Conservation (phyloP, 2,797 vertebrate genomes). For the Sciaenops ocellatus region DNA sequence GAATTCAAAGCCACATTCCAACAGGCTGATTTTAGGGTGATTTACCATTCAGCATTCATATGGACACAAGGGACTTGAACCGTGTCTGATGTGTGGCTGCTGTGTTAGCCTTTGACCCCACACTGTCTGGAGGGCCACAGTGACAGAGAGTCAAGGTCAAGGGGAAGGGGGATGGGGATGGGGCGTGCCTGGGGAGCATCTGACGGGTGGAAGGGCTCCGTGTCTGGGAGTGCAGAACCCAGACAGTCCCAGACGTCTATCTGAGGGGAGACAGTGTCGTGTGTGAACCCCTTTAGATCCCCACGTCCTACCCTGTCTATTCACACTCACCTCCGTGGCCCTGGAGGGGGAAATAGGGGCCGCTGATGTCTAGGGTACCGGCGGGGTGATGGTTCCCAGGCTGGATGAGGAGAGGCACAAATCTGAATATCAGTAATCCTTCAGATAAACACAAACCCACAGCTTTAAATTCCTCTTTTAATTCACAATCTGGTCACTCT, state of each 20-base stretch:
- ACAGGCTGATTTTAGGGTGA: constrained; percentile 71
- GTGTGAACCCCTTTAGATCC: constrained; percentile 63
- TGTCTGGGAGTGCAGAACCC: constrained; percentile 81
- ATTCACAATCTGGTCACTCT: constrained; percentile 11
- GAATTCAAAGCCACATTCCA: constrained; percentile 82
- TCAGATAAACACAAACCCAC: constrained; percentile 40
- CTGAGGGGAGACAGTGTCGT: constrained; percentile 60
- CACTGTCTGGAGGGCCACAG: constrained; percentile 80
- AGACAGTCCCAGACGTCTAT: constrained; percentile 83
- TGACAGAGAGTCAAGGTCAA: constrained; percentile 84
- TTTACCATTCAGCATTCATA: constrained; percentile 76
- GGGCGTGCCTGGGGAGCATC: constrained; percentile 61
- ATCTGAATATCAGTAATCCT: constrained; percentile 54
- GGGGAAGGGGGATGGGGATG: constrained; percentile 54
- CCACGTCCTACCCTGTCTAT: constrained; percentile 62
- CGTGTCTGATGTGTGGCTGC: constrained; percentile 82
- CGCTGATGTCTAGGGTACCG: constrained; percentile 45
- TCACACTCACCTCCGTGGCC: constrained; percentile 70
- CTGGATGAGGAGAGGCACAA: constrained; percentile 36
- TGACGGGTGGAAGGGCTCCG: constrained; percentile 67
- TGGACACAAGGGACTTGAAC: constrained; percentile 73
- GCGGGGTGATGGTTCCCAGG: constrained; percentile 55
- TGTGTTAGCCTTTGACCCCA: constrained; percentile 83
- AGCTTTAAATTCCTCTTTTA: constrained; percentile 8
- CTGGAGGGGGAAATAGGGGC: constrained; percentile 47